These are phyloP conservation scores for Erythrocebus patas DNA, from an alignment of 2,113 vertebrate genomes.

Conservation along the genomic window DNA sequence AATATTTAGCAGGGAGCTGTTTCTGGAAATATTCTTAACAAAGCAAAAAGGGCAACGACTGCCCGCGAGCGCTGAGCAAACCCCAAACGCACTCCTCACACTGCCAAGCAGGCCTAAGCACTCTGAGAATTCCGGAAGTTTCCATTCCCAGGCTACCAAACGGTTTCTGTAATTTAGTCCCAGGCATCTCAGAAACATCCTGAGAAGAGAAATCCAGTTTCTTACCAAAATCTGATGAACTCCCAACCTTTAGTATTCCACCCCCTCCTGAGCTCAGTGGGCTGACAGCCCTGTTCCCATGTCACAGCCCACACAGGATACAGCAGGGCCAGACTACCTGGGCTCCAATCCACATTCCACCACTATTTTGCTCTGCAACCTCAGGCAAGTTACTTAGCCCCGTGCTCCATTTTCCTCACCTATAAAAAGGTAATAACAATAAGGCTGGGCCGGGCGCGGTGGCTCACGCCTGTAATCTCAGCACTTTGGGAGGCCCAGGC, in stretches of 20 bases:
- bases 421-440: background rate
- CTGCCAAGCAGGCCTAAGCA: background rate
- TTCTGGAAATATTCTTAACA: background rate
- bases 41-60: background rate
- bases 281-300: background rate
- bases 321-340: background rate
- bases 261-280: background rate
- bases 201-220: background rate
- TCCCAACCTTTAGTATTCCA: background rate
- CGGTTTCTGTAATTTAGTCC: background rate
- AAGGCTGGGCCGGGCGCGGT: no score
- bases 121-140: background rate
- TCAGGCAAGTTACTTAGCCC: background rate
- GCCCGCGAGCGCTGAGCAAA: background rate
- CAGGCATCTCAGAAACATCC: background rate
- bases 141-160: background rate
- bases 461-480: no score
- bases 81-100: background rate
- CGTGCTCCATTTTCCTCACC: background rate
- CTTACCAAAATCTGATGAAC: background rate
- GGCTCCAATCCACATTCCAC: background rate
- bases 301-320: background rate
- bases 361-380: background rate
- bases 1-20: background rate
- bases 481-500: no score